Percentiles rank a stretch among this genome's conserved stretches.
Evolutionary conservation across 2,888 invertebrate species (phyloP).

Genomic region (Melipona beecheii): DNA sequence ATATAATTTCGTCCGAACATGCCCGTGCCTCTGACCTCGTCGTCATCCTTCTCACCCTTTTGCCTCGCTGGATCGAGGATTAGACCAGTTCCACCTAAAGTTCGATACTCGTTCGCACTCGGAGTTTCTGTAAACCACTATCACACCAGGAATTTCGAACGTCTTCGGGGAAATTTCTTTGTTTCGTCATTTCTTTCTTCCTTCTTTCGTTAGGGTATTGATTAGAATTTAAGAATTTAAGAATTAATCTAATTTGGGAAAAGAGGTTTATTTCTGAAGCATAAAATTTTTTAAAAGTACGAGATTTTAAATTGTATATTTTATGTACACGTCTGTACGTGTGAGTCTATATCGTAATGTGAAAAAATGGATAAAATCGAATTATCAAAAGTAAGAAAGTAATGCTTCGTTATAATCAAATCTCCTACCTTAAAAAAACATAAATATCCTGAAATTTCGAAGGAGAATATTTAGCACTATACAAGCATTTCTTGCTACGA

Average conservation of each 20-base stretch:
- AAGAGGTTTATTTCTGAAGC: background rate
- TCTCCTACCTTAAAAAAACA: background rate
- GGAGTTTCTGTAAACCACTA: background rate
- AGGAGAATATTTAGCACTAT: background rate
- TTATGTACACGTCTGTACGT: no score
- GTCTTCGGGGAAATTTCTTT: background rate
- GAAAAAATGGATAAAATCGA: no score
- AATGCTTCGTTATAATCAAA: background rate
- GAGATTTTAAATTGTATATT: background rate
- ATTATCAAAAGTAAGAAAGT: no score
- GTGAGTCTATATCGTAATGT: no score
- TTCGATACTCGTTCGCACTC: conserved; percentile 25
- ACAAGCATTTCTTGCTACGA: background rate
- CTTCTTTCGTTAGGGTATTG: no score
- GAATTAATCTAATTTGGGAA: no score
- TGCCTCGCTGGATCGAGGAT: conserved; percentile 36
- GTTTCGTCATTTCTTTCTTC: background rate
- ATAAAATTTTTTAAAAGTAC: background rate
- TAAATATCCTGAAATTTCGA: background rate
- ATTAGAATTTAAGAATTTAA: no score
- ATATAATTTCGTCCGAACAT: conserved; percentile 76
- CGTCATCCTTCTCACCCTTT: conserved; percentile 30
- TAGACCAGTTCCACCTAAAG: conserved; percentile 30
- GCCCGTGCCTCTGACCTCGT: background rate
- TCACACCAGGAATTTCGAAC: background rate